These are phyloP conservation scores for Aspidiotus rigidus DNA, from an alignment of 2,888 invertebrate genomes.

Conservation along the genomic window DNA sequence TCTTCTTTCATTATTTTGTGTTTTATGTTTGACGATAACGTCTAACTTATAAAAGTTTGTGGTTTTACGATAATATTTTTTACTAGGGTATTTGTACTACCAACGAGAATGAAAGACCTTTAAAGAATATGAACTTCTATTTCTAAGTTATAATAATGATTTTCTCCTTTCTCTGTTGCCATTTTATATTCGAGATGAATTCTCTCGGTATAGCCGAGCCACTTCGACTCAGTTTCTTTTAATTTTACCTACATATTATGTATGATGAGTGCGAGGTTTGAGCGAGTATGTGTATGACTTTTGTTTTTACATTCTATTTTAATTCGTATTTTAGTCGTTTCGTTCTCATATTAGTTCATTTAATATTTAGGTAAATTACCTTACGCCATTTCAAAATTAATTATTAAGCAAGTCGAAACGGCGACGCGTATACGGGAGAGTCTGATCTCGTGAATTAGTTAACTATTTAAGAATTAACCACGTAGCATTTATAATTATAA, in stretches of 20 bases:
- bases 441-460: slow-evolving; percentile 5
- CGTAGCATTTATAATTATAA: slow-evolving; percentile 13
- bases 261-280: not conserved
- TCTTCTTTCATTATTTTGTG: not conserved
- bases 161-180: slow-evolving; percentile 23
- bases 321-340: slow-evolving; percentile 2
- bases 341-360: not conserved
- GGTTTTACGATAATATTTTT: too few species aligned
- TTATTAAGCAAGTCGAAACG: not conserved
- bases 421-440: not conserved
- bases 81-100: too few species aligned
- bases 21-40: too few species aligned
- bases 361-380: not conserved
- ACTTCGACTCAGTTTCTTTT: not conserved
- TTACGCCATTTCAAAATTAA: not conserved
- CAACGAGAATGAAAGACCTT: too few species aligned
- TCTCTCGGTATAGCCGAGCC: not conserved
- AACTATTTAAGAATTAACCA: slow-evolving; percentile 5
- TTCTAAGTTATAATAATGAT: slow-evolving; percentile 11
- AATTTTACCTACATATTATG: not conserved
- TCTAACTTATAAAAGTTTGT: too few species aligned
- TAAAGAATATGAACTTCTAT: not conserved
- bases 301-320: too few species aligned
- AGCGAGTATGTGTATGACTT: too few species aligned
- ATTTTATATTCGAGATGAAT: slow-evolving; percentile 21